Evolutionary conservation across 2,888 invertebrate species (phyloP).

Genomic region (Lasioglossum lativentre): DNA sequence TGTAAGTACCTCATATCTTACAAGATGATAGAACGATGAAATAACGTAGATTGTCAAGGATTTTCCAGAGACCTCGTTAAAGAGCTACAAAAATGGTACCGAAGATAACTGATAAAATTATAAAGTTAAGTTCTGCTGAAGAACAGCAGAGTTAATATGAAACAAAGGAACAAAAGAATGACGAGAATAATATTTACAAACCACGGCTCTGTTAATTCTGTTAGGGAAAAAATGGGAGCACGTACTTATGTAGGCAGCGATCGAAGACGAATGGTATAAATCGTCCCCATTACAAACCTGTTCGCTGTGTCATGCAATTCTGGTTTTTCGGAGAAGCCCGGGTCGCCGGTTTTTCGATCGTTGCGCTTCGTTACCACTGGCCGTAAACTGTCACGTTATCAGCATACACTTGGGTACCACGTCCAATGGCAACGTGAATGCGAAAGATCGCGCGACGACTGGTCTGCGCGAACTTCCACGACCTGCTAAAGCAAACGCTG

Average conservation of each 20-base stretch:
- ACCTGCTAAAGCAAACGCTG: conserved; percentile 24
- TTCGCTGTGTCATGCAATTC: background rate
- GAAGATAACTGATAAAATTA: background rate
- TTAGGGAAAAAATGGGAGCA: conserved; percentile 5
- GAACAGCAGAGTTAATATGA: background rate
- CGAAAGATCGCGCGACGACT: conserved; percentile 35
- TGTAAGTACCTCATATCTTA: background rate
- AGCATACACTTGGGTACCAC: background rate
- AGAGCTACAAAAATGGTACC: background rate
- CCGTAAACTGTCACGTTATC: background rate
- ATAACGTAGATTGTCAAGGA: background rate
- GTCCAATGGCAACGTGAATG: conserved; percentile 22
- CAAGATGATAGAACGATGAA: too few relatives aligned
- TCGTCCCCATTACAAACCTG: conserved; percentile 34
- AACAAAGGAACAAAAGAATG: background rate
- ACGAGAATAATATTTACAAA: background rate
- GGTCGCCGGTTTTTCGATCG: background rate
- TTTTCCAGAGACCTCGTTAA: background rate
- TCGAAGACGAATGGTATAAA: background rate
- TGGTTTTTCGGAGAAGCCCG: background rate
- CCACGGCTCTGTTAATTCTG: background rate
- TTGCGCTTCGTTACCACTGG: background rate
- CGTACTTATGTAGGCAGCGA: background rate
- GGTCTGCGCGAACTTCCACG: conserved; percentile 32
- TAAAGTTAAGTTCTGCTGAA: background rate